A percentile compares a stretch with the other conserved stretches of the same genome.
These are phyloP conservation scores for Ridgeia piscesae DNA, from an alignment of 1,140 invertebrate species.

Conservation along the genomic window DNA sequence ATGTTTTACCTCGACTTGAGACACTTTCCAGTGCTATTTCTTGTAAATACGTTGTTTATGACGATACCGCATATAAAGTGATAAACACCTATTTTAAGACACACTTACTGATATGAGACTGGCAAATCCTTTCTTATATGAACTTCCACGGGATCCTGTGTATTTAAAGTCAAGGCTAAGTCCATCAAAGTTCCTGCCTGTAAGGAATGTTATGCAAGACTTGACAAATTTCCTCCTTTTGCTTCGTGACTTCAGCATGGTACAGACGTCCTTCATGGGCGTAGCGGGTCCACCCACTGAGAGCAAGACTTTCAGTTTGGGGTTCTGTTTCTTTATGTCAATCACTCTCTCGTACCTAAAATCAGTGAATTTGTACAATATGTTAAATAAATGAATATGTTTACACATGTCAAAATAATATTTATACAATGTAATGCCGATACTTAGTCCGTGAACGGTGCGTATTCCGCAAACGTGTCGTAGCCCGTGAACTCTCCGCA, in stretches of 20 bases:
- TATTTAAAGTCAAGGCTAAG: not conserved
- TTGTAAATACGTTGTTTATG: too few relatives aligned
- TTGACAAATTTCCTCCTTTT: not conserved
- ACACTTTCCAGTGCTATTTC: too few relatives aligned
- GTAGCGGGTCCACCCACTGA: not conserved
- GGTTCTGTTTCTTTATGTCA: not conserved
- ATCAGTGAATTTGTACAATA: too few relatives aligned
- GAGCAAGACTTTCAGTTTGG: not conserved
- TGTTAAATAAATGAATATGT: too few relatives aligned
- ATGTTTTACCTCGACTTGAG: too few relatives aligned
- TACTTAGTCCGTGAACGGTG: too few relatives aligned
- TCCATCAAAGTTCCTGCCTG: not conserved
- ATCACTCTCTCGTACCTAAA: not conserved
- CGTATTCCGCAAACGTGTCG: too few relatives aligned
- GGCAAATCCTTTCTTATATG: not conserved
- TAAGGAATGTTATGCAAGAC: not conserved
- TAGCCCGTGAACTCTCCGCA: too few relatives aligned
- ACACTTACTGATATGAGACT: slow-evolving; percentile 25
- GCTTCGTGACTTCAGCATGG: not conserved
- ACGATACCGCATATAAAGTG: too few relatives aligned
- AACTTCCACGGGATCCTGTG: not conserved
- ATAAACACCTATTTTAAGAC: too few relatives aligned
- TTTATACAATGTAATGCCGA: too few relatives aligned
- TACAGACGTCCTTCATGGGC: not conserved
- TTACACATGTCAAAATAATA: too few relatives aligned